Evolutionary conservation across 64 coral and sea anemone genomes (phyloP).

Genomic region (Platygyra sinensis): DNA sequence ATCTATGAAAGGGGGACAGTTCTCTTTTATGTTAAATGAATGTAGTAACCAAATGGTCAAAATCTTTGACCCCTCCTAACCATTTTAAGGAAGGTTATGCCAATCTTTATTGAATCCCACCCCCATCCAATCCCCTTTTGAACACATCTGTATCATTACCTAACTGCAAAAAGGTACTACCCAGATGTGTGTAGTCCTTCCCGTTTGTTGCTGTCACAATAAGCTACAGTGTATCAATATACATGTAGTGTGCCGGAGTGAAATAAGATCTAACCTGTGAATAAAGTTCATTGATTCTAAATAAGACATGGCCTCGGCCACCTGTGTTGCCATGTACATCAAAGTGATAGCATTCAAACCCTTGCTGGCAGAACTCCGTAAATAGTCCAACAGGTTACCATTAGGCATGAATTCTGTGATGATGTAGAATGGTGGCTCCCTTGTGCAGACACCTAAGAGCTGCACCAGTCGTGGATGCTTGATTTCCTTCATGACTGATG

Average conservation of each 20-base stretch:
- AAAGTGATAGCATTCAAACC: slow-evolving; percentile 88
- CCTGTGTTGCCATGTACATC: slow-evolving; percentile 98
- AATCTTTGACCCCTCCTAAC: too few relatives aligned
- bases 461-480: slow-evolving; percentile 95
- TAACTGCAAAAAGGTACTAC: too few relatives aligned
- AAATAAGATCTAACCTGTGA: slow-evolving; percentile 72
- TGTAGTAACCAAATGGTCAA: too few relatives aligned
- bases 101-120: too few relatives aligned
- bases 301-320: slow-evolving; percentile 89
- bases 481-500: slow-evolving; percentile 93
- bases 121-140: too few relatives aligned
- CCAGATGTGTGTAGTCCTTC: too few relatives aligned
- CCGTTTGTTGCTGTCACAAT: background rate
- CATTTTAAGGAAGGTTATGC: too few relatives aligned
- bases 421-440: slow-evolving; percentile 97
- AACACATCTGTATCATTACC: too few relatives aligned
- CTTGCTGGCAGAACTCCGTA: slow-evolving; percentile 83
- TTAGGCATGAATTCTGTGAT: slow-evolving; percentile 93
- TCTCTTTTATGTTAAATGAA: too few relatives aligned
- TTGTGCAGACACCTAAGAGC: slow-evolving; percentile 89
- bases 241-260: too few relatives aligned
- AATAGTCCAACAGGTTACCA: slow-evolving; percentile 95
- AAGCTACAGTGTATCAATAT: background rate
- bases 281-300: slow-evolving; percentile 96
- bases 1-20: too few relatives aligned